phyloP scores from a whole-genome alignment of 2,888 invertebrate genomes.

The Acronicta aceris region DNA sequence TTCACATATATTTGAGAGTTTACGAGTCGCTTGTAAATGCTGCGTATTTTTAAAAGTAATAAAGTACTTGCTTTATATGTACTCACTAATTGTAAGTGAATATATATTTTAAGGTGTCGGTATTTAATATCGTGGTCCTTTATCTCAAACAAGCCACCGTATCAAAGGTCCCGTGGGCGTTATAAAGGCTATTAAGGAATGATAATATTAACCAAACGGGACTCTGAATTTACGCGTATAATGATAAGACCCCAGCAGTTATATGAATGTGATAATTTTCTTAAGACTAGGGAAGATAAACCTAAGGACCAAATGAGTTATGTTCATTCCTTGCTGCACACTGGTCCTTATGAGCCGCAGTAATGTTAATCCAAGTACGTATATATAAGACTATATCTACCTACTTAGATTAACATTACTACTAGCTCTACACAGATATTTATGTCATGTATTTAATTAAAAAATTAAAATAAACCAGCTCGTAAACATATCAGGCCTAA shows the following conservation, averaged over 20 bases:
- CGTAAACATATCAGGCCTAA: no score
- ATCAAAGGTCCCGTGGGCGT: neutral
- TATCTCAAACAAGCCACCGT: neutral
- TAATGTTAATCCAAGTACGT: no score
- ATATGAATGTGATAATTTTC: neutral
- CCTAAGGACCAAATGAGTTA: neutral
- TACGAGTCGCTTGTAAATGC: slow-evolving; percentile 9
- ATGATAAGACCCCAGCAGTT: neutral
- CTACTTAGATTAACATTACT: no score
- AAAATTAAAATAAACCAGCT: no score
- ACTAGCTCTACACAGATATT: no score
- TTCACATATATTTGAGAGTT: slow-evolving; percentile 22
- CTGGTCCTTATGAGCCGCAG: neutral
- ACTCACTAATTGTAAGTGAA: neutral
- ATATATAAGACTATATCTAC: no score
- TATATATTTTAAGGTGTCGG: neutral
- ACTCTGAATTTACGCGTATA: neutral
- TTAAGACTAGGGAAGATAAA: neutral
- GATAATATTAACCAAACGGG: neutral
- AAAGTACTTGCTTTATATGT: neutral
- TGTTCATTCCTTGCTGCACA: neutral
- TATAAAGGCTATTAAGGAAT: neutral
- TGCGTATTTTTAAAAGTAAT: slow-evolving; percentile 8
- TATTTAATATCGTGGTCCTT: neutral
- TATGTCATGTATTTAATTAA: no score